These are phyloP conservation scores for Peromyscus aztecus DNA, from an alignment of 2,797 vertebrate species.

Conservation along the genomic window DNA sequence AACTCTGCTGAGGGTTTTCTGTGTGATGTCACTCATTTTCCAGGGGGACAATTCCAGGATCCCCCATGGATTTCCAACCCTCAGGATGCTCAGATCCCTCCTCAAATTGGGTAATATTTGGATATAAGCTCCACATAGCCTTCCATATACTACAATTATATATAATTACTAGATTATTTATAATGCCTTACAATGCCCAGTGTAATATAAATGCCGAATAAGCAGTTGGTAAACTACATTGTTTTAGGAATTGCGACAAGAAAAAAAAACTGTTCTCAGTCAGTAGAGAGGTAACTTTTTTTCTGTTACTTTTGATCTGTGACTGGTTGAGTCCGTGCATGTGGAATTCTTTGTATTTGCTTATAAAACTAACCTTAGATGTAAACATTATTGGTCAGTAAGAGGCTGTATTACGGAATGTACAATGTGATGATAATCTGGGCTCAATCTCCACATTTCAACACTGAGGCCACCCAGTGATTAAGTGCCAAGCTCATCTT, in stretches of 20 bases:
- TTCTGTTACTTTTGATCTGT: not conserved
- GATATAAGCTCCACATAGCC: not conserved
- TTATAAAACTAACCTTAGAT: not conserved
- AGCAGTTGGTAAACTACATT: not conserved
- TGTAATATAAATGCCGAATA: not conserved
- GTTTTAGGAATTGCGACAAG: not conserved
- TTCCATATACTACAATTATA: not conserved
- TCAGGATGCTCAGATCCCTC: not conserved
- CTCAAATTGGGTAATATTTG: not conserved
- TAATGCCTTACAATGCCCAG: not conserved
- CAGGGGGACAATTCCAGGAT: not conserved
- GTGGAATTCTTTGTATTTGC: not conserved
- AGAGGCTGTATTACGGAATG: not conserved
- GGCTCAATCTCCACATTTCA: not conserved
- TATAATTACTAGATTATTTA: not conserved
- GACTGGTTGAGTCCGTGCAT: not conserved
- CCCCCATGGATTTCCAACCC: no score
- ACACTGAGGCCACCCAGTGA: not conserved
- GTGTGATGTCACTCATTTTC: not conserved
- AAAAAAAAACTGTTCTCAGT: not conserved
- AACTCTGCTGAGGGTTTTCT: not conserved
- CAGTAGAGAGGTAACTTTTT: not conserved
- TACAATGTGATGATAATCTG: not conserved
- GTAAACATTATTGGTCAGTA: not conserved
- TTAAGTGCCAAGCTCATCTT: not conserved